These are phyloP conservation scores for Drosophila orosa DNA, from an alignment of 1,140 invertebrate genomes.

Conservation along the genomic window DNA sequence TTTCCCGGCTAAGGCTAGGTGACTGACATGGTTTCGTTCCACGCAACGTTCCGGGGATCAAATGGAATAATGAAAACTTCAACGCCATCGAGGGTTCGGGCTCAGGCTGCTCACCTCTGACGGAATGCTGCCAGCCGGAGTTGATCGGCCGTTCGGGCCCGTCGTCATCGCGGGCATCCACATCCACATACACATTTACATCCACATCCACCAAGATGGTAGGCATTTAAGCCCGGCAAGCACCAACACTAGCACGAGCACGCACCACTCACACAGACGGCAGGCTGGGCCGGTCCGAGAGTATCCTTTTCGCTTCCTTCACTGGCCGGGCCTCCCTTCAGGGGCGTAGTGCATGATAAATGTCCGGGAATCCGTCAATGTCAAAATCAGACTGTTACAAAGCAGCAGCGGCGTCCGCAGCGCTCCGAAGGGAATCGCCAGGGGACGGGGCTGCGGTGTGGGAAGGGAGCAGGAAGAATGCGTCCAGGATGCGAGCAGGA, in stretches of 20 bases:
- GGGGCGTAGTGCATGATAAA: conserved; percentile 72
- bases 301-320: conserved; percentile 61
- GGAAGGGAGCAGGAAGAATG: conserved; percentile 30
- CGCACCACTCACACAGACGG: conserved; percentile 23
- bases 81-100: conserved; percentile 46
- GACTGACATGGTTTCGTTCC: conserved; percentile 49
- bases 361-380: conserved; percentile 74
- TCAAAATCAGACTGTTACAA: conserved; percentile 82
- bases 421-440: conserved; percentile 34
- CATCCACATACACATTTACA: too few species aligned
- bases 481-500: conserved; percentile 45
- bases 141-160: conserved; percentile 20
- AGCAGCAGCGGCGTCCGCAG: conserved; percentile 54
- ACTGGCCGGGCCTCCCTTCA: conserved; percentile 46
- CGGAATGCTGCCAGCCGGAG: conserved; percentile 62
- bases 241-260: conserved; percentile 21
- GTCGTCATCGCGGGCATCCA: conserved; percentile 34
- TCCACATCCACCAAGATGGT: conserved; percentile 55
- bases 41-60: conserved; percentile 61
- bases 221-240: conserved; percentile 49
- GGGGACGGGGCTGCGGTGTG: conserved; percentile 4
- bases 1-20: conserved; percentile 8
- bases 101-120: conserved; percentile 32
- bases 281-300: conserved; percentile 27
- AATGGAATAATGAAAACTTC: conserved; percentile 63